Evolutionary conservation across 2,888 invertebrate genomes (phyloP).

Genomic region (Chesias legatella): DNA sequence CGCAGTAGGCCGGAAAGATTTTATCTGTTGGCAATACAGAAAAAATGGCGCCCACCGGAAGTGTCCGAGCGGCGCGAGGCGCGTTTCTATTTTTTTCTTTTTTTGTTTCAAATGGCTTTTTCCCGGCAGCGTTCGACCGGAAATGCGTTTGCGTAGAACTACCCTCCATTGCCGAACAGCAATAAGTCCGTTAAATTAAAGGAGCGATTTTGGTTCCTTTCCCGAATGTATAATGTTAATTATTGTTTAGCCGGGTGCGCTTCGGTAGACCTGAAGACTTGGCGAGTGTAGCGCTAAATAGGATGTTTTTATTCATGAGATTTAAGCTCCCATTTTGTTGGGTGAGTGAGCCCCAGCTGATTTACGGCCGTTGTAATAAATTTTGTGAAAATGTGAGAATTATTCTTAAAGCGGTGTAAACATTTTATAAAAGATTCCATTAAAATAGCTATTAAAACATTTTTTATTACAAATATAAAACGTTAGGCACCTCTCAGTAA

Average conservation of each 20-base stretch:
- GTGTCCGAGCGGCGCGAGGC: conserved; percentile 78
- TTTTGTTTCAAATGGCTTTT: conserved; percentile 81
- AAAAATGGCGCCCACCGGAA: conserved; percentile 81
- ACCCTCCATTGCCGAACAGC: conserved; percentile 59
- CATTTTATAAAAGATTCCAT: conserved; percentile 27
- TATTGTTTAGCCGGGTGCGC: conserved; percentile 41
- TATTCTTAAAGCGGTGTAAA: conserved; percentile 49
- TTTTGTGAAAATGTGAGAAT: conserved; percentile 61
- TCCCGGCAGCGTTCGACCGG: conserved; percentile 78
- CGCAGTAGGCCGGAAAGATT: conserved; percentile 80
- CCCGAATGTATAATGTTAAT: conserved; percentile 44
- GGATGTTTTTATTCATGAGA: conserved; percentile 79
- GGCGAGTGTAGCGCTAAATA: conserved; percentile 75
- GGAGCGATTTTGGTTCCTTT: conserved; percentile 59
- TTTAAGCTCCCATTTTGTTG: conserved; percentile 73
- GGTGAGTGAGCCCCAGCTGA: conserved; percentile 72
- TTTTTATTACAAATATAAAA: no score
- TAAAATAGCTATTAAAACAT: conserved; percentile 28
- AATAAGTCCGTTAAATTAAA: conserved; percentile 53
- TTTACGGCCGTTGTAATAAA: conserved; percentile 74
- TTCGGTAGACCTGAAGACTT: conserved; percentile 52
- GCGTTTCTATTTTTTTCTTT: conserved; percentile 76
- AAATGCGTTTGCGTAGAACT: conserved; percentile 80
- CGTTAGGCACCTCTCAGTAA: no score
- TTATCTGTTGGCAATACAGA: conserved; percentile 81